Percentiles rank a stretch among this genome's conserved stretches.
phyloP scores from a whole-genome alignment of 1,140 invertebrate species.

The Meloidogyne hapla region DNA sequence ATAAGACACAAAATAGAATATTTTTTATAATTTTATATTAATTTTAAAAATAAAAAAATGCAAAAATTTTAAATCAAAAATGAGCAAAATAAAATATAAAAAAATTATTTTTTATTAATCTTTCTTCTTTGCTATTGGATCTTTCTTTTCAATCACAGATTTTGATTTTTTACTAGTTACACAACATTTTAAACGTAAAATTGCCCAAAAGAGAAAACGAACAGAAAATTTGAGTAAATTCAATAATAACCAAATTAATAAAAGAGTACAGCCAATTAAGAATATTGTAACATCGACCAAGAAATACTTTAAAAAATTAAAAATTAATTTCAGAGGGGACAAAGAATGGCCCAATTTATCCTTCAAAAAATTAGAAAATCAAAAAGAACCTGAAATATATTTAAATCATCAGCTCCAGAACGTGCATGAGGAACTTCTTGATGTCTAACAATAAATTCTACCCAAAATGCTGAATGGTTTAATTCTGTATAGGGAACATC shows the following conservation, averaged over 20 bases:
- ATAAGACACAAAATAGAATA: no score
- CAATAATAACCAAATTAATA: constrained; percentile 35
- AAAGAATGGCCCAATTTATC: no score
- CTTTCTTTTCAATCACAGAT: constrained; percentile 2
- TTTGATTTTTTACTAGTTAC: not conserved
- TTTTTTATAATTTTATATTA: no score
- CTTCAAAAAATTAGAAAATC: not conserved
- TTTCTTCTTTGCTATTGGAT: constrained; percentile 21
- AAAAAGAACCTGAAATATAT: constrained; percentile 47
- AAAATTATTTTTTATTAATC: constrained; percentile 14
- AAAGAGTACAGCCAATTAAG: constrained; percentile 42
- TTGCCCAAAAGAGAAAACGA: constrained; percentile 31
- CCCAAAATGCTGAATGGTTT: constrained; percentile 63
- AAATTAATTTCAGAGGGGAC: no score
- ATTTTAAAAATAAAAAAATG: not conserved
- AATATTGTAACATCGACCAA: constrained; percentile 59
- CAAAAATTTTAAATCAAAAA: not conserved
- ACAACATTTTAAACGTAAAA: constrained; percentile 9
- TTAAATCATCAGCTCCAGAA: constrained; percentile 60
- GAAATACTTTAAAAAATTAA: constrained; percentile 52
- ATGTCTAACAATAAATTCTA: constrained; percentile 63
- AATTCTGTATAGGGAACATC: constrained; percentile 64
- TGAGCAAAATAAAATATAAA: no score
- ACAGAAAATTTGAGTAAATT: constrained; percentile 47
- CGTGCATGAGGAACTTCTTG: constrained; percentile 63